Conservation (phyloP, 2,113 vertebrate species). For the Tenrec ecaudatus region DNA sequence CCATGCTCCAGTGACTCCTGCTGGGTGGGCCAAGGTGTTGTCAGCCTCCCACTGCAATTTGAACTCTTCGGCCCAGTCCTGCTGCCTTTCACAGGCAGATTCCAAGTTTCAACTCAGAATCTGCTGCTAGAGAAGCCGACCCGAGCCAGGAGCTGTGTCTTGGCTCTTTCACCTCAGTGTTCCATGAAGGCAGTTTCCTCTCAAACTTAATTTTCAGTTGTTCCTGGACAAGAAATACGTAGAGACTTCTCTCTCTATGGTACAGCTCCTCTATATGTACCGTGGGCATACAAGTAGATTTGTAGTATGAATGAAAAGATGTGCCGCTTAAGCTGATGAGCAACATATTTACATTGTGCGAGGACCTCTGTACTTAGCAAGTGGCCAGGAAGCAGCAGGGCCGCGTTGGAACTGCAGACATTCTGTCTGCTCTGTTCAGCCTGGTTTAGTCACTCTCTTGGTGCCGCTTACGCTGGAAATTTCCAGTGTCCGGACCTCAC, state of each 20-base stretch:
- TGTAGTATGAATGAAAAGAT: neutral
- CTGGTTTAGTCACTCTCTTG: neutral
- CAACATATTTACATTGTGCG: neutral
- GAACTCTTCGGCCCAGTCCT: neutral
- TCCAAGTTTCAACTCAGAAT: neutral
- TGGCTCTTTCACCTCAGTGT: neutral
- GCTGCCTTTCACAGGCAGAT: slow-evolving; percentile 13
- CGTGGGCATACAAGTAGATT: neutral
- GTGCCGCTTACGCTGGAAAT: neutral
- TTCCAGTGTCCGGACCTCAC: neutral
- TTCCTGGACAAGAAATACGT: slow-evolving; percentile 20
- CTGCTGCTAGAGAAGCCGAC: slow-evolving; percentile 9
- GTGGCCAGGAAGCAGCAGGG: neutral
- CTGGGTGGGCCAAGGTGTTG: neutral
- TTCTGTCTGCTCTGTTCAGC: neutral
- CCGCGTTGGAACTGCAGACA: neutral
- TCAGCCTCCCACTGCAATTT: neutral
- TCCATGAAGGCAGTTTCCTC: neutral
- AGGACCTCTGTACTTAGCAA: neutral
- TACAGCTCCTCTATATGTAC: neutral
- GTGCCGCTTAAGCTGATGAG: neutral
- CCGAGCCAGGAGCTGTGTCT: neutral
- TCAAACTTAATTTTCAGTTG: slow-evolving; percentile 12
- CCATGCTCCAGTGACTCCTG: neutral
- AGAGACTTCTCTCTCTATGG: neutral